A percentile compares a stretch with the other conserved stretches of the same genome.
Conservation (phyloP, 2,113 vertebrate genomes). For the Mesembrinibis cayennensis region DNA sequence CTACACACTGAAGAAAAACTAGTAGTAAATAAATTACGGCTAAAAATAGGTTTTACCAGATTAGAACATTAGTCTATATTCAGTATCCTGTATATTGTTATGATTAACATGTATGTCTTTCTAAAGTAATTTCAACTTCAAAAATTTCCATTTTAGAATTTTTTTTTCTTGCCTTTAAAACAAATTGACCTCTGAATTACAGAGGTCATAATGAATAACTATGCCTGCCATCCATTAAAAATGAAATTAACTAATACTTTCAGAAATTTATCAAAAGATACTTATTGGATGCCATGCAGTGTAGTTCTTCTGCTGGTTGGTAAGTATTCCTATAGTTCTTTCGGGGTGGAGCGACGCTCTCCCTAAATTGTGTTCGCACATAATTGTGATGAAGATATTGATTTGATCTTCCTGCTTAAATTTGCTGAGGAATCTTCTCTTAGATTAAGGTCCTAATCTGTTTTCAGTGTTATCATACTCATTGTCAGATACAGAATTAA, state of each 20-base stretch:
- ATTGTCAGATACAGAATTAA: background rate
- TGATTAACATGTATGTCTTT: background rate
- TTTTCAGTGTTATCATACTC: background rate
- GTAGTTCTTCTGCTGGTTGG: background rate
- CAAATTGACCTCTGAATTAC: background rate
- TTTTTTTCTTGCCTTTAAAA: background rate
- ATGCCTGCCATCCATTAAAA: background rate
- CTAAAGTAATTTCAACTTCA: background rate
- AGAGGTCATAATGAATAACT: background rate
- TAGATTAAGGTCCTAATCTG: background rate
- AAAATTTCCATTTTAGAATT: background rate
- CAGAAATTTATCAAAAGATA: background rate
- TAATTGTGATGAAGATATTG: background rate
- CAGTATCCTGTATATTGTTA: background rate
- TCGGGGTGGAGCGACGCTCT: background rate
- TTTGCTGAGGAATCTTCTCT: background rate
- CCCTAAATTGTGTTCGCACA: background rate
- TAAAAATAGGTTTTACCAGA: background rate
- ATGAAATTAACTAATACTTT: background rate
- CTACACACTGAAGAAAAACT: background rate
- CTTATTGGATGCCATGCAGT: background rate
- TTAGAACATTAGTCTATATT: background rate
- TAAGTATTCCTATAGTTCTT: background rate
- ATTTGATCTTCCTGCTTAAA: slow-evolving; percentile 1
- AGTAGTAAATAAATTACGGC: background rate